phyloP scores from a whole-genome alignment of 2,797 vertebrate genomes.

The Gymnothorax reevesii region DNA sequence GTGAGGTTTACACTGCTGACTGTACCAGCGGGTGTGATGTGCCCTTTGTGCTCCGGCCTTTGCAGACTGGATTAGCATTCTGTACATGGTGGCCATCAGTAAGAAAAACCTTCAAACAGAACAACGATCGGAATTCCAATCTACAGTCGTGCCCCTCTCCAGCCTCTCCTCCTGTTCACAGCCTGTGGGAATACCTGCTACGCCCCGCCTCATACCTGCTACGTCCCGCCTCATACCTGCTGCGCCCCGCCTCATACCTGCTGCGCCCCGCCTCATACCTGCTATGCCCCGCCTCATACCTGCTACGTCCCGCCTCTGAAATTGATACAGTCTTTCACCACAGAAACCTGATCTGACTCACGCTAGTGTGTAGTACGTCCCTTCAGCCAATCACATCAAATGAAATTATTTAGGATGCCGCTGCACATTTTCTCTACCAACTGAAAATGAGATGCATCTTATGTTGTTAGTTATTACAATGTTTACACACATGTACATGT shows the following conservation, averaged over 20 bases:
- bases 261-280: neutral
- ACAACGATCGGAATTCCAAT: neutral
- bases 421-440: neutral
- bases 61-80: slow-evolving; percentile 5
- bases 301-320: neutral
- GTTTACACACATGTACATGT: neutral
- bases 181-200: neutral
- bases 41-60: neutral
- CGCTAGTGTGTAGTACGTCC: neutral
- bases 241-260: neutral
- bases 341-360: neutral
- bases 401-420: neutral
- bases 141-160: neutral
- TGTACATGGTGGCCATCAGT: neutral
- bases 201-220: neutral
- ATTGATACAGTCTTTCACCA: neutral
- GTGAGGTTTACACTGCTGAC: neutral
- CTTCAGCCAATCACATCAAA: slow-evolving; percentile 11
- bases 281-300: neutral
- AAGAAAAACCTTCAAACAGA: neutral
- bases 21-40: neutral
- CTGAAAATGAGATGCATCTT: neutral
- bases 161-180: neutral
- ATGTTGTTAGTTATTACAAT: neutral
- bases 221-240: neutral